Evolutionary conservation across 2,113 vertebrate species (phyloP), one percentile per base, ranked within the genome.

Genomic region (Coryphaenoides rupestris): DNA sequence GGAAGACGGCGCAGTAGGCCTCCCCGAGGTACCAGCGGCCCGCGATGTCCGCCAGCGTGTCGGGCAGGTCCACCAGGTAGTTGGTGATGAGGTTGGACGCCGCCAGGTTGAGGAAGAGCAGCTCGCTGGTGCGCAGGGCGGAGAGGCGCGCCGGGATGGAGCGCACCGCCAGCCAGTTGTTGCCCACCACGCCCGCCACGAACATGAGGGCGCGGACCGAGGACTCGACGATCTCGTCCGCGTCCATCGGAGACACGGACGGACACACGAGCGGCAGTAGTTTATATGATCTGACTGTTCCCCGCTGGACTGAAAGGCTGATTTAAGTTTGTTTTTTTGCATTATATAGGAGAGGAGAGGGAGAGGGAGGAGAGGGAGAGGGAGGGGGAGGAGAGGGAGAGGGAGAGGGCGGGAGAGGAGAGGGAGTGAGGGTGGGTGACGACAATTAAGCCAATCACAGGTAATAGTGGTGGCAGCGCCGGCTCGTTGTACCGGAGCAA

Each of bases 81-180:
- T 89, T 91, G n/a, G 87, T 91, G 69, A 93, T 89, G 60, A 92
- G 88, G 75, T 91, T 90, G 62, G 90, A 91, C 1, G 84, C 4
- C 0, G 89, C 90, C 73, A 92, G 67, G 71, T 91, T 93, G 60
- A 91, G 49, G 68, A 92, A 86, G 3, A 93, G 86, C 3, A 88
- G 16, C 23, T 91, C 89, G 1, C 77, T 88, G 52, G 88, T 88
- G 62, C 76, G 75, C 33, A 90, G 33, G 17, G 54, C 59, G 17
- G 86, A 79, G 53, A 19, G 79, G 19, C 65, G 63, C 12, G 10
- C 40, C 0, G 89, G 89, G 0, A 91, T 28, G 16, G 84, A 90
- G 9, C 77, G 45, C 2, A 87, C 26, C 0, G 65, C 81, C 76
- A 91, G 65, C 86, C 84, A 89, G 80, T 79, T 86, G 82, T 92